phyloP scores from a whole-genome alignment of 2,797 vertebrate genomes.

The Gallinago solitaria region DNA sequence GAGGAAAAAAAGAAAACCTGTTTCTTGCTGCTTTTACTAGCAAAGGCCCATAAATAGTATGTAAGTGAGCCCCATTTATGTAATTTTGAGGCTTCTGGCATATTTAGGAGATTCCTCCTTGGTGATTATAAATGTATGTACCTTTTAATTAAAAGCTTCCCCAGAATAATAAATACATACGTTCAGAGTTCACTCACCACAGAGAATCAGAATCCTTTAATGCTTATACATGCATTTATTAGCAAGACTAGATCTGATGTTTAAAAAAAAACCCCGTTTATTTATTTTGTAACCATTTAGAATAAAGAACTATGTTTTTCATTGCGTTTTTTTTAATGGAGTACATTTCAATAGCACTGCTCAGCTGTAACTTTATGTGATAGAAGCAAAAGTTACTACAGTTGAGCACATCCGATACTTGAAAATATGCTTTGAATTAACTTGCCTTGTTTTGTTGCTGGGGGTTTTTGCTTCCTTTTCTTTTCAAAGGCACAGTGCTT shows the following conservation, averaged over 20 bases:
- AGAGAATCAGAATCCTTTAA: not conserved
- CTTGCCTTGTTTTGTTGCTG: not conserved
- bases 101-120: not conserved
- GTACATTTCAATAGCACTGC: not conserved
- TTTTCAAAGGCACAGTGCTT: slow-evolving; percentile 45
- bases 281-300: not conserved
- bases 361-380: not conserved
- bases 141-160: not conserved
- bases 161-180: not conserved
- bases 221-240: rapidly evolving
- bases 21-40: not conserved
- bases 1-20: not conserved
- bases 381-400: not conserved
- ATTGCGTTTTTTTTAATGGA: not conserved
- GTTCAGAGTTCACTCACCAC: not conserved
- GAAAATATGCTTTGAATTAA: slow-evolving; percentile 61
- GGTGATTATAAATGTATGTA: not conserved
- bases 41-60: not conserved
- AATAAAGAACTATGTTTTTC: not conserved
- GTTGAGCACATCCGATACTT: not conserved
- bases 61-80: not conserved
- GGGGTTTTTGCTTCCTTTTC: slow-evolving; percentile 6
- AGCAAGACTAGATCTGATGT: not conserved
- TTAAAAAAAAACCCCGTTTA: not conserved
- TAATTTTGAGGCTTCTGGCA: not conserved